phyloP scores from a whole-genome alignment of 2,113 vertebrate genomes.

The Larimichthys polyactis region DNA sequence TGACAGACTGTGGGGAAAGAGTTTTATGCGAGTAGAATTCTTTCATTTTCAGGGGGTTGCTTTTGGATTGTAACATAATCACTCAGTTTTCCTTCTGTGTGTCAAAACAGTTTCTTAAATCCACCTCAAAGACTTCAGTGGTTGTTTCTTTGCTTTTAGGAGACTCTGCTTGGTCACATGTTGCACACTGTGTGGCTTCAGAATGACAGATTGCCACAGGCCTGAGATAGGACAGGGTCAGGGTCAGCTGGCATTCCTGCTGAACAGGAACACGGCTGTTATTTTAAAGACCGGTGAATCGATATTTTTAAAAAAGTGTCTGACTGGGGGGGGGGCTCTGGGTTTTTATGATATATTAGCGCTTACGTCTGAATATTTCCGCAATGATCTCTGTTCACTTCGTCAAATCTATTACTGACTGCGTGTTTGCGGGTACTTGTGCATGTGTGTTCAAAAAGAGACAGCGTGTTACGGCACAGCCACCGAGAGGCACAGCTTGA shows the following conservation, averaged over 20 bases:
- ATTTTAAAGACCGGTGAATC: not conserved
- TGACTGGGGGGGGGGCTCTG: not conserved
- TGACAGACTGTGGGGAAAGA: slow-evolving; percentile 50
- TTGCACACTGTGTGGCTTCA: slow-evolving; percentile 25
- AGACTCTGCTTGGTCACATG: not conserved
- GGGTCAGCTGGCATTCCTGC: slow-evolving; percentile 23
- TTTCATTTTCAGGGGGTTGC: not conserved
- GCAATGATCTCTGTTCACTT: not conserved
- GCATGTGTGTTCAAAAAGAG: slow-evolving; percentile 10
- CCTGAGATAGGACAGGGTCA: slow-evolving; percentile 19
- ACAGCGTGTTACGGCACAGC: slow-evolving; percentile 20
- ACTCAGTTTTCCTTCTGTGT: not conserved
- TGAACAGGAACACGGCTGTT: not conserved
- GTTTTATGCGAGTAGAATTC: slow-evolving; percentile 26
- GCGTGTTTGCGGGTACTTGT: not conserved
- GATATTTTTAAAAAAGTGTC: slow-evolving; percentile 7
- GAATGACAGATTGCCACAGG: slow-evolving; percentile 23
- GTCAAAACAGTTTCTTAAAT: not conserved
- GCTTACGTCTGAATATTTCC: not conserved
- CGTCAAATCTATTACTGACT: not conserved
- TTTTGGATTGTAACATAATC: not conserved
- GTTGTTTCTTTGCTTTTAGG: not conserved
- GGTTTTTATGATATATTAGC: not conserved
- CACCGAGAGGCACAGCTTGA: slow-evolving; percentile 37
- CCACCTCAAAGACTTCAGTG: not conserved